Percentiles rank a stretch among this genome's conserved stretches.
phyloP scores from a whole-genome alignment of 2,113 vertebrate genomes.

The Sphaerodactylus townsendi region DNA sequence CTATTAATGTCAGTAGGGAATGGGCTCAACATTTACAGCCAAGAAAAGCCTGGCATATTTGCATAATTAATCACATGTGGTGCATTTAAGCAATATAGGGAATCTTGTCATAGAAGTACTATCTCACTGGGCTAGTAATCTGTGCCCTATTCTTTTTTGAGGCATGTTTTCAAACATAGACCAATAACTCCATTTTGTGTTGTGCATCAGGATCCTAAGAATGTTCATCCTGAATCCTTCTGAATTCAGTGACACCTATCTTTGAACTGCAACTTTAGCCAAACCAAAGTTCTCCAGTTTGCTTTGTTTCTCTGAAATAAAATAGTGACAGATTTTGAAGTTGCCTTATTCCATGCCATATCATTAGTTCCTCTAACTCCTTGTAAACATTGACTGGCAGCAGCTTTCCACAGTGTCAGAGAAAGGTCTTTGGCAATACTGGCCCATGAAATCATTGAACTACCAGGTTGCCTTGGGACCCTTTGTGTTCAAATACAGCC shows the following conservation, averaged over 20 bases:
- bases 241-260: too few species aligned
- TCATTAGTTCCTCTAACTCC: too few species aligned
- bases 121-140: neutral
- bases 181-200: neutral
- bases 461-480: too few species aligned
- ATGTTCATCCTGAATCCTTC: too few species aligned
- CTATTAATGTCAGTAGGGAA: conserved; percentile 9
- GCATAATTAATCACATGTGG: neutral
- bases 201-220: neutral
- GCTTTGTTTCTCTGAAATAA: neutral
- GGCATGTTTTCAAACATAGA: neutral
- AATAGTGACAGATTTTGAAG: neutral
- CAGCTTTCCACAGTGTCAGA: too few species aligned
- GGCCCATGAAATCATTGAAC: too few species aligned
- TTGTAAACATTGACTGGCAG: too few species aligned
- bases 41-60: conserved; percentile 15
- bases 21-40: conserved; percentile 1
- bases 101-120: too few species aligned
- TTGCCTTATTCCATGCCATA: too few species aligned
- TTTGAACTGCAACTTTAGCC: neutral
- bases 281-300: neutral
- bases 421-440: too few species aligned
- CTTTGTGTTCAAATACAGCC: too few species aligned
- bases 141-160: neutral
- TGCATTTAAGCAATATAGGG: neutral